Evolutionary conservation across 2,113 vertebrate genomes (phyloP), one percentile per base, ranked within the genome.

Genomic region (Hucho hucho): DNA sequence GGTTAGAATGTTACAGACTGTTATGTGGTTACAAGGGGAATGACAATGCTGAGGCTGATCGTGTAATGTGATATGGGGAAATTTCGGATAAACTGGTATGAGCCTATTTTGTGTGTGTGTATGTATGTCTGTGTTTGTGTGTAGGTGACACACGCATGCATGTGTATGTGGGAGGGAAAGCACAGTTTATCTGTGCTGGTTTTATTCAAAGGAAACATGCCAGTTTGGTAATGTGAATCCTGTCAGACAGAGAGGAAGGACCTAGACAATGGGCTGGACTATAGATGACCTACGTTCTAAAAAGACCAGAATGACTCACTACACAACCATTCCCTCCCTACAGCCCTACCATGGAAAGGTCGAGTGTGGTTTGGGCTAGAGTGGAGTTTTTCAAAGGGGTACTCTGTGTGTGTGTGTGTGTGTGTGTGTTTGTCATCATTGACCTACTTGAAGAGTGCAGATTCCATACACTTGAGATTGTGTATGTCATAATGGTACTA

Each of bases 81-180:
- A 67, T 77, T 82, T 86, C 80, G 78, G 84, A 22, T n/a, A 88
- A 87, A 86, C 79, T 85, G 58, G 73, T 76, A 70, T 20, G 65
- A 80, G 78, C 84, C 81, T 76, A 80, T 4, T 77, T 70, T 87
- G 77, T 80, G 63, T 84, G 32, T 32, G 6, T 37, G 32, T 32
- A 32, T 32, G 32, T 32, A 32, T 32, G 32, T 74, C 64, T 75
- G n/a, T 72, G 28, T 56, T 69, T 72, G n/a, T 32, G 49, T 71
- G 53, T 29, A 7, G 32, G 24, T 71, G 53, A 32, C 32, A 32
- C 32, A 32, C 1, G 6, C 6, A 32, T 32, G 49, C 46, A 59
- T 64, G 29, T 46, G 0, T 58, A 26, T 77, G 63, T 77, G 74
- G 73, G 84, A 74, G 46, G 70, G 6, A 49, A 59, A 26, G 1